These are phyloP conservation scores for Siderastrea siderea DNA, from an alignment of 92 coral and sea anemone genomes.

Conservation along the genomic window DNA sequence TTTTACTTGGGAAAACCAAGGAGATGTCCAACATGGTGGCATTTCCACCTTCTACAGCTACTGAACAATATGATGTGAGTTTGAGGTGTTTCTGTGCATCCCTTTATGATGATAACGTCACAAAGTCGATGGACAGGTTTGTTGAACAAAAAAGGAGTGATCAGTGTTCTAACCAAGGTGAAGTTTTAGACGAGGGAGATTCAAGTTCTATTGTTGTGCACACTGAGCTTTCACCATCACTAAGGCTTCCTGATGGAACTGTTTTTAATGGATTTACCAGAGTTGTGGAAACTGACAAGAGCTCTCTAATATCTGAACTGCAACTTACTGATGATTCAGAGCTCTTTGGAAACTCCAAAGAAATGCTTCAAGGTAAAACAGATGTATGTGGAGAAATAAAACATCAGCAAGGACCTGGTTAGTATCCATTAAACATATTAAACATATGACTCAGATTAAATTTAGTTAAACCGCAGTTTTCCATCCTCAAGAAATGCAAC, in stretches of 20 bases:
- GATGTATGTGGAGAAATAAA: neutral
- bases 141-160: neutral
- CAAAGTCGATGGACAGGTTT: neutral
- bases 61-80: constrained; percentile 21
- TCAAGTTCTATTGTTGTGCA: neutral
- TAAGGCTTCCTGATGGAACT: constrained; percentile 43
- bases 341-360: constrained; percentile 2
- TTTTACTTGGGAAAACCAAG: constrained; percentile 23
- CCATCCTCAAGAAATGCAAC: no score
- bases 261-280: neutral
- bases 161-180: neutral
- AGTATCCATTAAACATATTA: no score
- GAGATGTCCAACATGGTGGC: constrained; percentile 1
- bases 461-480: no score
- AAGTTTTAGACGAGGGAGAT: neutral
- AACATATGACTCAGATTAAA: no score
- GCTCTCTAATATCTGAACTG: constrained; percentile 33
- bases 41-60: constrained; percentile 30
- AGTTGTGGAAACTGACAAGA: neutral
- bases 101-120: neutral
- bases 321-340: neutral
- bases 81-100: constrained; percentile 1
- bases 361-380: neutral
- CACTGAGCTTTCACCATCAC: neutral
- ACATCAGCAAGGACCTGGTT: no score